These are phyloP conservation scores for Schizopygopsis malacanthus DNA, from an alignment of 2,797 vertebrate species.

Conservation along the genomic window DNA sequence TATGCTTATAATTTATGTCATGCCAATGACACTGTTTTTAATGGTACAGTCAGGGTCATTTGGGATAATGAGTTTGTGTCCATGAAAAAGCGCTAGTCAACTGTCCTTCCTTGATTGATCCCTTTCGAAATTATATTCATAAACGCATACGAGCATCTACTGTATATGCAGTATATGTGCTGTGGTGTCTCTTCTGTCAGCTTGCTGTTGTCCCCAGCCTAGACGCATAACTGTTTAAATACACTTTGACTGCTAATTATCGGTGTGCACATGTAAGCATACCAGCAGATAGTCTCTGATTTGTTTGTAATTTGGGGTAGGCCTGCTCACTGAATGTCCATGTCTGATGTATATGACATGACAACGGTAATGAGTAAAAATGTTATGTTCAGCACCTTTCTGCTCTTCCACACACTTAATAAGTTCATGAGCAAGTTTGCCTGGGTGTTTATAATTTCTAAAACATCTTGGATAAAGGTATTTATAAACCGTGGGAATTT, in stretches of 20 bases:
- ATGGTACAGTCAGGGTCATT: constrained; percentile 36
- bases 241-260: constrained; percentile 40
- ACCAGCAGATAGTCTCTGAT: not conserved
- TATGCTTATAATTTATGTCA: constrained; percentile 30
- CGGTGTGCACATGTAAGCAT: not conserved
- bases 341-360: constrained; percentile 17
- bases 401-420: not conserved
- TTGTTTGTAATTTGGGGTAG: constrained; percentile 27
- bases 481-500: not conserved
- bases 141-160: not conserved
- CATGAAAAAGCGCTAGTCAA: constrained; percentile 21
- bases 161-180: not conserved
- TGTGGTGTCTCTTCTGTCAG: constrained; percentile 19
- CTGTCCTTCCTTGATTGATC: constrained; percentile 18
- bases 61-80: constrained; percentile 31
- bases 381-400: not conserved
- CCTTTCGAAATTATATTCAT: constrained; percentile 29
- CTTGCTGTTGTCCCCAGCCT: not conserved
- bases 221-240: constrained; percentile 21
- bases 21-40: constrained; percentile 33
- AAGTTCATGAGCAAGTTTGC: constrained; percentile 15
- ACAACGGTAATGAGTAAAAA: constrained; percentile 33
- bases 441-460: not conserved
- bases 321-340: constrained; percentile 14
- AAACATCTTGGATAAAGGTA: not conserved